Evolutionary conservation across 2,113 vertebrate species (phyloP).

Genomic region (Murina feae): DNA sequence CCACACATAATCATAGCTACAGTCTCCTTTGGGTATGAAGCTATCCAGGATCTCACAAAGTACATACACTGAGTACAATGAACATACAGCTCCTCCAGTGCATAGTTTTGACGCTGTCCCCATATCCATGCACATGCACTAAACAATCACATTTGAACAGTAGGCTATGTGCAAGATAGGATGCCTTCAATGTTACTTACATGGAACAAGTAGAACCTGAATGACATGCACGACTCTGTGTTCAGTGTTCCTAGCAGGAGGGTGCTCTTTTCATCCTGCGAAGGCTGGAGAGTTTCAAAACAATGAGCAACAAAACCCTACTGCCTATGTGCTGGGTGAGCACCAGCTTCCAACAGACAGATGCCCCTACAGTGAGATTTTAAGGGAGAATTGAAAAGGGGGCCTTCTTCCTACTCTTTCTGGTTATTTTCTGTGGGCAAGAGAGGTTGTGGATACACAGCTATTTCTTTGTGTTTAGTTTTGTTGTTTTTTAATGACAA

Average conservation of each 20-base stretch:
- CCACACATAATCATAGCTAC: not conserved
- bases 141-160: not conserved
- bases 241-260: not conserved
- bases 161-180: not conserved
- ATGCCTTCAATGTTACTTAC: not conserved
- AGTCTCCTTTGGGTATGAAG: not conserved
- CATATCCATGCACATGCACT: not conserved
- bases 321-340: not conserved
- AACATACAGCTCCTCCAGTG: not conserved
- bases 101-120: not conserved
- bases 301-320: not conserved
- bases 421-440: not conserved
- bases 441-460: not conserved
- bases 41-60: not conserved
- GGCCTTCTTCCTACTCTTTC: not conserved
- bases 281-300: not conserved
- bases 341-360: not conserved
- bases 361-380: not conserved
- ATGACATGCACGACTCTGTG: not conserved
- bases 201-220: not conserved
- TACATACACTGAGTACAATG: not conserved
- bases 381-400: not conserved
- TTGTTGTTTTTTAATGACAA: not conserved
- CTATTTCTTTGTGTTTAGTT: not conserved
- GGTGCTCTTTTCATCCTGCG: not conserved